Percentiles rank a stretch among this genome's conserved stretches.
These are phyloP conservation scores for Malaclemys terrapin DNA, from an alignment of 2,113 vertebrate species.

Conservation along the genomic window DNA sequence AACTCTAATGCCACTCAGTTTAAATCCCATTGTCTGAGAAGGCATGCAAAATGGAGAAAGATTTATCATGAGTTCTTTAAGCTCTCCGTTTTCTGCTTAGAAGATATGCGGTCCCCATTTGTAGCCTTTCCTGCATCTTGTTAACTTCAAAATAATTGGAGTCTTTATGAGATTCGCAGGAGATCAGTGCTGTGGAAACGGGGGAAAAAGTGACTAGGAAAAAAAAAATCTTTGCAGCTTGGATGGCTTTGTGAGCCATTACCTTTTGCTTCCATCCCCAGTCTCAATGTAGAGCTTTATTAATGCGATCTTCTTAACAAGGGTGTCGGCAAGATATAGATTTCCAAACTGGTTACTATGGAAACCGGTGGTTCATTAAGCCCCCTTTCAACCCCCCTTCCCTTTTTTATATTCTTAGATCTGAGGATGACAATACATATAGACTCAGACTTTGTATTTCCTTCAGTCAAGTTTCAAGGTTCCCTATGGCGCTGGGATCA, in stretches of 20 bases:
- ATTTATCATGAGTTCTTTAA: neutral
- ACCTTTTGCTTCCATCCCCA: neutral
- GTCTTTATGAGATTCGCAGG: neutral
- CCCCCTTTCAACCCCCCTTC: neutral
- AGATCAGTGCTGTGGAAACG: neutral
- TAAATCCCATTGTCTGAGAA: neutral
- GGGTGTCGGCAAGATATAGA: neutral
- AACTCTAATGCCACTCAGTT: rapidly evolving
- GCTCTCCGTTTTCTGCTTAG: neutral
- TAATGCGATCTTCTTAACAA: slow-evolving; percentile 16
- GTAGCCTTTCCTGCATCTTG: neutral
- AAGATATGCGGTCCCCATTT: neutral
- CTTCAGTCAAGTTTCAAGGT: neutral
- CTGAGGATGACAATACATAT: neutral
- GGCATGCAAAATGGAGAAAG: neutral
- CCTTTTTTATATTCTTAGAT: neutral
- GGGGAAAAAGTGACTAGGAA: neutral
- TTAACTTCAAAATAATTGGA: slow-evolving; percentile 20
- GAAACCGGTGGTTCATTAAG: slow-evolving; percentile 25
- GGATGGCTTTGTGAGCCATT: neutral
- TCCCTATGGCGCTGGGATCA: neutral
- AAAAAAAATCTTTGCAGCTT: neutral
- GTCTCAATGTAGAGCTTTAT: slow-evolving; percentile 1
- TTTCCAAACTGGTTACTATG: slow-evolving; percentile 35
- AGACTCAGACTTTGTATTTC: neutral